A percentile compares a stretch with the other conserved stretches of the same genome.
Conservation (phyloP, 2,113 vertebrate species). For the Rhinichthys klamathensis region DNA sequence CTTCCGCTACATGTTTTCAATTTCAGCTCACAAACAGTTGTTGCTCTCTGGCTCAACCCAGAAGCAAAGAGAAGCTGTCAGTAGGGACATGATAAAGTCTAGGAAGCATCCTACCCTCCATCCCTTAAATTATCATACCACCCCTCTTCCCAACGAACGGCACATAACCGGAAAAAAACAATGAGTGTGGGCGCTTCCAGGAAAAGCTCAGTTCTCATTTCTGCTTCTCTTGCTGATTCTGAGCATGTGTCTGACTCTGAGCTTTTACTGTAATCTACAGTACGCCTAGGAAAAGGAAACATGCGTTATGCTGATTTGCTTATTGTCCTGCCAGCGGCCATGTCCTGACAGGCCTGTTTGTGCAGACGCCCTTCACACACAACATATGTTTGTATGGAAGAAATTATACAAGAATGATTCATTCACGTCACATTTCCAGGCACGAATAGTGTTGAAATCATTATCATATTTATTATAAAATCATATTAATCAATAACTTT, state of each 20-base stretch:
- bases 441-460: not conserved
- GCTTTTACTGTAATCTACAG: conserved; percentile 70
- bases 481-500: not conserved
- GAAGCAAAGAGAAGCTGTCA: conserved; percentile 39
- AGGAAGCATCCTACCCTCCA: conserved; percentile 47
- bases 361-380: not conserved
- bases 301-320: conserved; percentile 63
- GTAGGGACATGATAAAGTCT: conserved; percentile 38
- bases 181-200: conserved; percentile 48
- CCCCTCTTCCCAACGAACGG: not conserved
- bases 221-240: conserved; percentile 72
- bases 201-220: conserved; percentile 65
- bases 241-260: conserved; percentile 74
- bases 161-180: conserved; percentile 54
- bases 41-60: conserved; percentile 42
- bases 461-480: not conserved
- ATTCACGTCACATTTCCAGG: not conserved
- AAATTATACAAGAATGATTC: conserved; percentile 13
- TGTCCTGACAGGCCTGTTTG: conserved; percentile 46
- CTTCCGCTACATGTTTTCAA: conserved; percentile 21
- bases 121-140: not conserved
- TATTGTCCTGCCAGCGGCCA: conserved; percentile 57
- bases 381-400: conserved; percentile 24
- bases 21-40: conserved; percentile 33
- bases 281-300: conserved; percentile 69